Evolutionary conservation across 1,140 invertebrate species (phyloP), one percentile per base, ranked within the genome.

Genomic region (Pemphigus obesinymphae): DNA sequence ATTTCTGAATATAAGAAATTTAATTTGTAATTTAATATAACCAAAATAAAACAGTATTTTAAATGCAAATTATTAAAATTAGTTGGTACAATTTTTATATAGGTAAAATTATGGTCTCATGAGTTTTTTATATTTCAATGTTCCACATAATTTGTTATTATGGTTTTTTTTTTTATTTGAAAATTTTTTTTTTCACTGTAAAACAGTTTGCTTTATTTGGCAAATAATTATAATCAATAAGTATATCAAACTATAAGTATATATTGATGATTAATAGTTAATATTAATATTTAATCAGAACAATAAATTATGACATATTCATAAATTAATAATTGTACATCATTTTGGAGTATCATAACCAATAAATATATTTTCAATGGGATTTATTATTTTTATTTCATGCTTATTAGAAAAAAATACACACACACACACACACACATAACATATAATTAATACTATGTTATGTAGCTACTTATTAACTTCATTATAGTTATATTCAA

Each of bases 341-440:
- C 1, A 45, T 43, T 70, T 43, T 45, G 23, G 17, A 70, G 11
- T 31, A 26, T 70, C 37, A 43, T 68, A 13, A 26, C 43, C 13
- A 70, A 70, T 70, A 70, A 70, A 70, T 45, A 70, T 70, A 70
- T 70, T 70, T 70, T 70, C 40, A 7, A 70, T 70, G 63, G 34
- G 5, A 70, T 63, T 70, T 45, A 29, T 70, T 45, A 20, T 45
- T 70, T 40, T 26, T 70, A 68, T 70, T 45, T 43, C 6, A 40
- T 45, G 13, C 10, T 13, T 13, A 45, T 45, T 45, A 2, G 13
- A 45, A 45, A 45, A 11, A 45, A 7, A 11, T 45, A 11, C 43
- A 45, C 13, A 45, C n/a, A n/a, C n/a, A n/a, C n/a, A n/a, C n/a
- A n/a, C n/a, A n/a, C n/a, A n/a, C n/a, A n/a, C n/a, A n/a, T n/a